Base-by-base conservation (phyloP, 2,113 vertebrate genomes). In the Apteryx mantelli region DNA sequence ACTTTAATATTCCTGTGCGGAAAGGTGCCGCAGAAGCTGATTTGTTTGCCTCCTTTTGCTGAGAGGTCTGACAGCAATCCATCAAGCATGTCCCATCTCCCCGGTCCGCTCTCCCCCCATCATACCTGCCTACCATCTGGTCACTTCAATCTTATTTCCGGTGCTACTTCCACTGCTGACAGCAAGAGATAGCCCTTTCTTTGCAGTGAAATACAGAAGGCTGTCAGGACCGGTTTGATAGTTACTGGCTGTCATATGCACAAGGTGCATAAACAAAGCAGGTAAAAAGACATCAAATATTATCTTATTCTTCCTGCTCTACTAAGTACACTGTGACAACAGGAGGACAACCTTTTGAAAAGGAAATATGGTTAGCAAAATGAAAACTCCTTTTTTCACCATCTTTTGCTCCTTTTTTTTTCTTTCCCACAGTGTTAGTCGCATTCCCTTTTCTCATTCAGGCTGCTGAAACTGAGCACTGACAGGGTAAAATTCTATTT, bases 401-500 rank as follows among this genome's bases (percentile, higher is more conserved):
- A 52, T 20, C 70, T 93, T 82, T 53, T 94, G 60, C 50, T 42
- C 34, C 8, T n/a, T 78, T 80, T 26, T 83, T 91, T 64, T 48
- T 4, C 50, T 74, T 94, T 83, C 64, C 73, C 28, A 48, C 13
- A 2, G 32, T 61, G 42, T 20, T 78, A 40, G 79, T 64, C 65
- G 15, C 44, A 32, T 82, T 88, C 26, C 17, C 42, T 83, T 77
- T 65, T 83, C 30, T 93, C 87, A 32, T 75, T 95, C 76, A 83
- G 53, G 68, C 60, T 90, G 13, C 65, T 64, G 56, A 95, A 95
- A 86, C 30, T 21, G 75, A 81, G 64, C 11, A 15, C 17, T 40
- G 65, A 86, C 64, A 93, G 32, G 38, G 80, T 82, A 73, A 52
- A 94, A 81, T 64, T 95, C 79, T 86, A 28, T 86, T 91, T 64